Conservation (phyloP, 2,113 vertebrate species). For the Vulpes vulpes region DNA sequence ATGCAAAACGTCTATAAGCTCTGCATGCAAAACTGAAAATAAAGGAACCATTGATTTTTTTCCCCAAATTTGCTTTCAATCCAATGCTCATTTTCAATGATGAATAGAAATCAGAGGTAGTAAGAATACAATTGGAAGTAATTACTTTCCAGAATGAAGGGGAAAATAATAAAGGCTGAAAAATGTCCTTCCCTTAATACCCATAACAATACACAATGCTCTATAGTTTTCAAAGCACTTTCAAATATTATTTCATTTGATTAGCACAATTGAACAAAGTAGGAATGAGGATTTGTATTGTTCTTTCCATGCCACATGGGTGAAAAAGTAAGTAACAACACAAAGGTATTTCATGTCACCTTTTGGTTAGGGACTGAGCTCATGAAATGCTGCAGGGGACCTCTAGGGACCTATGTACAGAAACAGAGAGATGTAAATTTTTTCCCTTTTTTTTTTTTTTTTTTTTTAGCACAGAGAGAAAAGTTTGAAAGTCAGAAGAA, state of each 20-base stretch:
- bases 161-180: slow-evolving; percentile 28
- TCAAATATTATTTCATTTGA: slow-evolving; percentile 38
- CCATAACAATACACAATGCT: neutral
- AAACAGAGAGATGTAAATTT: neutral
- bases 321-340: neutral
- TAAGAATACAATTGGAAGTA: neutral
- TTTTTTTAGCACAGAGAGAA: neutral
- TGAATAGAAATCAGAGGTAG: slow-evolving; percentile 28
- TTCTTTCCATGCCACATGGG: neutral
- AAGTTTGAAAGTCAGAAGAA: slow-evolving; percentile 54
- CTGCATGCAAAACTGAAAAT: neutral
- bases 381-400: neutral
- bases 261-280: neutral
- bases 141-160: slow-evolving; percentile 21
- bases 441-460: neutral
- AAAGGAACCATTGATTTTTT: neutral
- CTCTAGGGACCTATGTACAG: neutral
- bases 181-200: slow-evolving; percentile 32
- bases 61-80: neutral
- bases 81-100: neutral
- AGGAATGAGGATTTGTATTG: neutral
- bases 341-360: slow-evolving; percentile 1
- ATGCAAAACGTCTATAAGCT: slow-evolving; percentile 16
- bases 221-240: slow-evolving; percentile 49
- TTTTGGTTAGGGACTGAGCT: neutral